Percentiles rank a stretch among this genome's conserved stretches.
phyloP scores from a whole-genome alignment of 2,797 vertebrate species.

The Ceryle rudis region DNA sequence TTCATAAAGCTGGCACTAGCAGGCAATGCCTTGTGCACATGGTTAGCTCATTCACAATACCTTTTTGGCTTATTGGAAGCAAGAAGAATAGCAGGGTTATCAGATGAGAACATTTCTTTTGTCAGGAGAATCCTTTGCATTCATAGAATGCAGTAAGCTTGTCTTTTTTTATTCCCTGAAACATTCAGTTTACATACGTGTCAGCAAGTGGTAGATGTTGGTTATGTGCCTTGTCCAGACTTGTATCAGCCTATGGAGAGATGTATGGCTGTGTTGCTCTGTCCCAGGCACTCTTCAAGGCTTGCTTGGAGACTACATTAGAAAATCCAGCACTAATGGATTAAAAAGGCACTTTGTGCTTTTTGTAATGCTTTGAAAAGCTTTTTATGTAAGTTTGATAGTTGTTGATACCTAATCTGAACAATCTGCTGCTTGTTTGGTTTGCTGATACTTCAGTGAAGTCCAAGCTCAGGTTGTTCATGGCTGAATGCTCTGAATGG shows the following conservation, averaged over 20 bases:
- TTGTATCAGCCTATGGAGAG: neutral
- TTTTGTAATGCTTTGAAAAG: neutral
- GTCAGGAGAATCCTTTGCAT: neutral
- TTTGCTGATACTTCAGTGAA: neutral
- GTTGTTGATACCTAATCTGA: neutral
- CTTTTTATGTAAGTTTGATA: neutral
- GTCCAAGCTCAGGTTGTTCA: neutral
- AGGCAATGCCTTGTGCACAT: neutral
- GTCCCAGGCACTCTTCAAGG: neutral
- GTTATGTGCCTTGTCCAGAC: neutral
- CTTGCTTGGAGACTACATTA: neutral
- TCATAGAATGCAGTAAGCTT: neutral
- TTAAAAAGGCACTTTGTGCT: neutral
- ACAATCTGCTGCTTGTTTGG: neutral
- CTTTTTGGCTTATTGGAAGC: neutral
- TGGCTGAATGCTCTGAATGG: neutral
- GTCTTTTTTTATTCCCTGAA: neutral
- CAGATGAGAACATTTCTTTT: neutral
- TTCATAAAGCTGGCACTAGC: neutral
- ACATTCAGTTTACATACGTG: rapidly evolving
- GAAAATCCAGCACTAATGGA: neutral
- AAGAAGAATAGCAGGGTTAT: neutral
- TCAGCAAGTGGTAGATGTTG: neutral
- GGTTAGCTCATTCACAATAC: neutral
- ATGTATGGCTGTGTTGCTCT: neutral